These are phyloP conservation scores for Phoeniculus purpureus DNA, from an alignment of 2,797 vertebrate genomes.

Conservation along the genomic window DNA sequence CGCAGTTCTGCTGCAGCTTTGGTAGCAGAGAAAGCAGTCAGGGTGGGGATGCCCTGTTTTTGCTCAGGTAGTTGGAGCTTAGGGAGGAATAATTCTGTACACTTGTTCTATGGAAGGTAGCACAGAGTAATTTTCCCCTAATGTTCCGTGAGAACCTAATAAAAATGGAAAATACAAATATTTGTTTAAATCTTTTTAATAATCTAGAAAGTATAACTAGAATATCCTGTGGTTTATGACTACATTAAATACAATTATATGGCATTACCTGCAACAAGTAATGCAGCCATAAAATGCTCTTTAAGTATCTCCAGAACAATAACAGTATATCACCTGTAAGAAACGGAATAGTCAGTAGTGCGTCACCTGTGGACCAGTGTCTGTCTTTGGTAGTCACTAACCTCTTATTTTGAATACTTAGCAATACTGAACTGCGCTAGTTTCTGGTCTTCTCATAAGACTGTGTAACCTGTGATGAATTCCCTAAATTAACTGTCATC, in stretches of 20 bases:
- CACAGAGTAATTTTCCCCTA: not conserved
- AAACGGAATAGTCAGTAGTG: not conserved
- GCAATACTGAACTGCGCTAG: not conserved
- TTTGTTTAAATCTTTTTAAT: slow-evolving; percentile 26
- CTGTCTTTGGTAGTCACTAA: not conserved
- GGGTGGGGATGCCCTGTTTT: not conserved
- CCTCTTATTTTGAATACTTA: not conserved
- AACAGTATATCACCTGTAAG: not conserved
- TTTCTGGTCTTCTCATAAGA: not conserved
- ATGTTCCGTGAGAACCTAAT: not conserved
- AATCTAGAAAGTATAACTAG: not conserved
- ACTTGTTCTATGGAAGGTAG: not conserved
- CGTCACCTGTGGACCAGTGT: not conserved
- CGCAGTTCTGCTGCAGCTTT: not conserved
- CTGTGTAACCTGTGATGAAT: not conserved
- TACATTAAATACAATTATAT: slow-evolving; percentile 28
- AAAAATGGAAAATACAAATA: not conserved
- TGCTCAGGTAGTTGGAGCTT: not conserved
- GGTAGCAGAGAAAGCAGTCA: not conserved
- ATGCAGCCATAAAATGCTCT: not conserved
- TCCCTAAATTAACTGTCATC: not conserved
- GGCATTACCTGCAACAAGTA: slow-evolving; percentile 13
- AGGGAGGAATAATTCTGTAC: not conserved
- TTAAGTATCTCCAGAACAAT: not conserved
- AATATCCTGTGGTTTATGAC: slow-evolving; percentile 27